A percentile compares a stretch with the other conserved stretches of the same genome.
Evolutionary conservation across 2,888 invertebrate species (phyloP).

Genomic region (Muscina levida): DNA sequence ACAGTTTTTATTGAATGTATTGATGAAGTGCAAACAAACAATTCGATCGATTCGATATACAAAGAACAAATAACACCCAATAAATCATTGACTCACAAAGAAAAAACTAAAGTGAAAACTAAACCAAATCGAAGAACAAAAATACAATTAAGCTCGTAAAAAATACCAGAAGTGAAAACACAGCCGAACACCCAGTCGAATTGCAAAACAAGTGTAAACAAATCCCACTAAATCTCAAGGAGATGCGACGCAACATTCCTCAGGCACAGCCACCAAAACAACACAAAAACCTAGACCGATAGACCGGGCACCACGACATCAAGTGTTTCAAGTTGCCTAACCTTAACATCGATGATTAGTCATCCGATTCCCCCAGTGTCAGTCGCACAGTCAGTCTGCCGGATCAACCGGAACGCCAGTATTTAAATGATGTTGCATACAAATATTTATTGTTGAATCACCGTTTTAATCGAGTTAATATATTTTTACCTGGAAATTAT

Average conservation of each 20-base stretch:
- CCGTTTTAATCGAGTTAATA: conserved; percentile 53
- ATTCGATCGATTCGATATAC: conserved; percentile 7
- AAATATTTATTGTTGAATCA: conserved; percentile 55
- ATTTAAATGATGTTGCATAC: conserved; percentile 59
- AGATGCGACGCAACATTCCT: not conserved
- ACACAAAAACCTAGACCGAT: conserved; percentile 19
- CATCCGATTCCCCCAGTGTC: conserved; percentile 52
- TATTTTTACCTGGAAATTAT: conserved; percentile 60
- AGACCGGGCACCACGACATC: conserved; percentile 37
- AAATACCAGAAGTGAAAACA: not conserved
- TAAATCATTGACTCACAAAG: conserved; percentile 35
- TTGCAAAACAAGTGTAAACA: conserved; percentile 29
- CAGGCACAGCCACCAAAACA: conserved; percentile 12
- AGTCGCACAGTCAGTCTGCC: conserved; percentile 15
- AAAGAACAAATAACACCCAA: conserved; percentile 2
- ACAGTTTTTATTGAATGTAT: conserved; percentile 32
- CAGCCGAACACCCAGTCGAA: not conserved
- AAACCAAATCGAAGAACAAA: not conserved
- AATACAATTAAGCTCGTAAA: not conserved
- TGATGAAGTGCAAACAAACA: conserved; percentile 3
- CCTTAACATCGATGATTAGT: conserved; percentile 48
- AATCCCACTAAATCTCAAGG: conserved; percentile 29
- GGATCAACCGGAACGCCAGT: not conserved
- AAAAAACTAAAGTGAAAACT: too few relatives aligned
- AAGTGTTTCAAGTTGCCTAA: conserved; percentile 48